These are phyloP conservation scores for Philhelius pedissequus DNA, from an alignment of 2,888 invertebrate species.

Conservation along the genomic window DNA sequence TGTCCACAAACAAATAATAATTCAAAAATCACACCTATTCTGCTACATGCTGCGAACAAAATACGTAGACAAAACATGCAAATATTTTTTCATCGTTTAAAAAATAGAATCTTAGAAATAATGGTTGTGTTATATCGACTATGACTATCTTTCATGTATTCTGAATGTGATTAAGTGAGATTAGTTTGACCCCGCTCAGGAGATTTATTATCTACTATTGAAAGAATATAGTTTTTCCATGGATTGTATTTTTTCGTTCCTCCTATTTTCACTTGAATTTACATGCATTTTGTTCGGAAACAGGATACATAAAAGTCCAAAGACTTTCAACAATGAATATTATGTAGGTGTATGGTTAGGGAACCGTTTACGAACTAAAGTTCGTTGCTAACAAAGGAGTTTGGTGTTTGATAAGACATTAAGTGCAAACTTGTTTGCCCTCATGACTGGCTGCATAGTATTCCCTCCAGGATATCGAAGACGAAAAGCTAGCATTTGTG, in stretches of 20 bases:
- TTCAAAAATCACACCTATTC: neutral
- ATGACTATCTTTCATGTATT: neutral
- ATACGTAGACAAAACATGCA: neutral
- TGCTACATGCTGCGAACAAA: neutral
- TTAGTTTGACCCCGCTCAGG: neutral
- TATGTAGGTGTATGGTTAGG: too few species aligned
- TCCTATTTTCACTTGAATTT: neutral
- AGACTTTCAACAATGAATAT: neutral
- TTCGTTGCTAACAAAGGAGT: too few species aligned
- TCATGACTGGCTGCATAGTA: too few species aligned
- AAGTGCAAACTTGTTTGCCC: too few species aligned
- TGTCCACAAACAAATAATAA: neutral
- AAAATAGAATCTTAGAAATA: neutral
- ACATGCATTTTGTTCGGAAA: neutral
- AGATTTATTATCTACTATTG: neutral
- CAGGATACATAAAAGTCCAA: neutral
- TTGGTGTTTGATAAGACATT: too few species aligned
- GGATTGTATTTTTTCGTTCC: neutral
- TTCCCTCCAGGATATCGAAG: too few species aligned
- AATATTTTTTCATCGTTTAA: too few species aligned
- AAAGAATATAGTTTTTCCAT: neutral
- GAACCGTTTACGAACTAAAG: too few species aligned
- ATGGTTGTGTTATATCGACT: neutral
- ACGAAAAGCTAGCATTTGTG: too few species aligned
- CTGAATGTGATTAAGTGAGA: neutral